These are phyloP conservation scores for Onychorhynchus coronatus DNA, from an alignment of 2,113 vertebrate genomes.

Conservation along the genomic window DNA sequence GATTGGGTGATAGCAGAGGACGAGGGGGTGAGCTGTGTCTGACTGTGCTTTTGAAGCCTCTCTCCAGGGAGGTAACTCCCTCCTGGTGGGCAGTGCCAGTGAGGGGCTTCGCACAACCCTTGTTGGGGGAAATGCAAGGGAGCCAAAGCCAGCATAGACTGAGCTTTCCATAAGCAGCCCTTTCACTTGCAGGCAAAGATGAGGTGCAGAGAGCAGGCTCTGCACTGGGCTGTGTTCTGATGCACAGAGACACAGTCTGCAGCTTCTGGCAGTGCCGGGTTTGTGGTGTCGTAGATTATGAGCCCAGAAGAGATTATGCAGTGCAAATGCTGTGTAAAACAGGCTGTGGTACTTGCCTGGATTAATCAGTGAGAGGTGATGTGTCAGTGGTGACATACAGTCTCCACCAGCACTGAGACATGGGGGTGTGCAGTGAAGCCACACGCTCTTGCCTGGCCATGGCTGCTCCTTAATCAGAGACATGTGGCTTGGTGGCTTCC, in stretches of 20 bases:
- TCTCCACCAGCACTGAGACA: not conserved
- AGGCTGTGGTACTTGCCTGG: not conserved
- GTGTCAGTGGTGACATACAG: rapidly evolving
- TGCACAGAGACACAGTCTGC: rapidly evolving
- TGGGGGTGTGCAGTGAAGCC: not conserved
- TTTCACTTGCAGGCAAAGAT: rapidly evolving
- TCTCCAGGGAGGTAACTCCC: not conserved
- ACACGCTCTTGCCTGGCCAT: not conserved
- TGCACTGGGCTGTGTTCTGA: not conserved
- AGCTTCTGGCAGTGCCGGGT: rapidly evolving
- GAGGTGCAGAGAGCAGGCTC: not conserved
- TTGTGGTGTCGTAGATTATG: rapidly evolving
- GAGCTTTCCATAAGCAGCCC: not conserved
- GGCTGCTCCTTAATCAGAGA: not conserved
- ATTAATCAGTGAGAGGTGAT: rapidly evolving
- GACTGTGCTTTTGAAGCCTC: not conserved
- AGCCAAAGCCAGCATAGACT: rapidly evolving
- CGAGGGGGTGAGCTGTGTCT: rapidly evolving
- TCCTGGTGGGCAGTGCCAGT: rapidly evolving
- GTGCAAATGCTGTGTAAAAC: not conserved
- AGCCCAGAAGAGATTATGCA: not conserved
- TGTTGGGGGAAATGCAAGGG: not conserved
- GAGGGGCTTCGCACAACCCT: not conserved
- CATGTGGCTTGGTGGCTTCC: not conserved
- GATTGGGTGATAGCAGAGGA: not conserved